These are phyloP conservation scores for Carduelis carduelis DNA, from an alignment of 2,797 vertebrate genomes.

Conservation along the genomic window DNA sequence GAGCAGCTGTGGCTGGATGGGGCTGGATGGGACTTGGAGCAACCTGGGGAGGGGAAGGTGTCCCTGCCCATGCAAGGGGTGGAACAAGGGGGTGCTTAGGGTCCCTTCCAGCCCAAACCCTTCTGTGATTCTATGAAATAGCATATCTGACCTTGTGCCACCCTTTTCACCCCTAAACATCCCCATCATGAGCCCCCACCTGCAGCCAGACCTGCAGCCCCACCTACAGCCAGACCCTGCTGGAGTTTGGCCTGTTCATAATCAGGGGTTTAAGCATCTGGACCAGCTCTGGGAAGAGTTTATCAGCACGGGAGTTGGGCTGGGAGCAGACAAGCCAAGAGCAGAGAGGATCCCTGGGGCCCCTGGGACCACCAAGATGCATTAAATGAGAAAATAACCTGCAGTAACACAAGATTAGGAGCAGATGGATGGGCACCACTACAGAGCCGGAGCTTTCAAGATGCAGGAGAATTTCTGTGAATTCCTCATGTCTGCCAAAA, in stretches of 20 bases:
- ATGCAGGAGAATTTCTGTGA: neutral
- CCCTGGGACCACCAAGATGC: neutral
- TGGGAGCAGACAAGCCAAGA: neutral
- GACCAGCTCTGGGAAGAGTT: neutral
- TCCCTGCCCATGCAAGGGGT: neutral
- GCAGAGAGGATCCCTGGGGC: neutral
- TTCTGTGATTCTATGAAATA: neutral
- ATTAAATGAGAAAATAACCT: neutral
- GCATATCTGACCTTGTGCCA: neutral
- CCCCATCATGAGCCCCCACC: neutral
- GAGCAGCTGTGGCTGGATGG: neutral
- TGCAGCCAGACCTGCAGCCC: neutral
- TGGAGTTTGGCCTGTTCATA: neutral
- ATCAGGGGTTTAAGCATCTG: neutral
- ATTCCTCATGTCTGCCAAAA: neutral
- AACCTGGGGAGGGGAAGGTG: rapidly evolving
- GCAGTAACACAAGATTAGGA: neutral
- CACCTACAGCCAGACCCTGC: neutral
- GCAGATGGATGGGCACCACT: neutral
- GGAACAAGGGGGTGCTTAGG: neutral
- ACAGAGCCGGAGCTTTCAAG: neutral
- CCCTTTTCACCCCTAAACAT: neutral
- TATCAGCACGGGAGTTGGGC: neutral
- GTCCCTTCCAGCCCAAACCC: neutral
- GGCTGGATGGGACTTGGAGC: too few species aligned